Percentiles rank a stretch among this genome's conserved stretches.
These are phyloP conservation scores for Frieseomelitta varia DNA, from an alignment of 1,140 invertebrate genomes.

Conservation along the genomic window DNA sequence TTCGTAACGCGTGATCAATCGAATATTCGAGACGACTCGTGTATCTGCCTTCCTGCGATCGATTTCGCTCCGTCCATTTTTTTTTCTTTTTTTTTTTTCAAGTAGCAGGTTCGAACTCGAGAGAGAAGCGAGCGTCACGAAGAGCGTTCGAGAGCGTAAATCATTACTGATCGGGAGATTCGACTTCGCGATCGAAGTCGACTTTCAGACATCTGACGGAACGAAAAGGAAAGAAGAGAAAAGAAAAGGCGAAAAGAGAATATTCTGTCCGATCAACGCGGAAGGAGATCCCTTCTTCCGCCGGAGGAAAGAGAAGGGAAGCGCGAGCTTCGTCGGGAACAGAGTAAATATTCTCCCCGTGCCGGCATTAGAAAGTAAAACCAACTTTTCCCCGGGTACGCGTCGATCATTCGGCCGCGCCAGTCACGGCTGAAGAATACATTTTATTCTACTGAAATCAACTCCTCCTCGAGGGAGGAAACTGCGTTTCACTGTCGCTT, in stretches of 20 bases:
- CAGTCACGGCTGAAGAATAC: background rate
- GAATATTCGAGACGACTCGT: background rate
- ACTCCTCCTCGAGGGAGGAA: background rate
- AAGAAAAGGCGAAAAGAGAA: background rate
- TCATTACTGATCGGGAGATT: too few relatives aligned
- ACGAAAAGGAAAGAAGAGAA: background rate
- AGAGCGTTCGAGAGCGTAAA: too few relatives aligned
- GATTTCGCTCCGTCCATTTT: too few relatives aligned
- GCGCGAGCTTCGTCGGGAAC: background rate
- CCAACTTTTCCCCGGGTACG: background rate
- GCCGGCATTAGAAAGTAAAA: slow-evolving; percentile 29
- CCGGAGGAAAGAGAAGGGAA: background rate
- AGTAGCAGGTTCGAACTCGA: background rate
- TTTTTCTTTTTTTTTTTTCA: background rate
- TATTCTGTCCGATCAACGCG: background rate
- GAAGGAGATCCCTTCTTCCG: background rate
- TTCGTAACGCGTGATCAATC: slow-evolving; percentile 7
- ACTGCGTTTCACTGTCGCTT: slow-evolving; percentile 1
- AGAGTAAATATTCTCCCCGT: background rate
- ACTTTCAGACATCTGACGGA: background rate
- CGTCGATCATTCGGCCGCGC: slow-evolving; percentile 25
- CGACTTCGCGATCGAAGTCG: background rate
- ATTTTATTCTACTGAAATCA: slow-evolving; percentile 8
- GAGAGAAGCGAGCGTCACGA: too few relatives aligned
- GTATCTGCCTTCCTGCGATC: too few relatives aligned